Evolutionary conservation across 2,113 vertebrate species (phyloP), one percentile per base, ranked within the genome.

Genomic region (Epinephelus fuscoguttatus): DNA sequence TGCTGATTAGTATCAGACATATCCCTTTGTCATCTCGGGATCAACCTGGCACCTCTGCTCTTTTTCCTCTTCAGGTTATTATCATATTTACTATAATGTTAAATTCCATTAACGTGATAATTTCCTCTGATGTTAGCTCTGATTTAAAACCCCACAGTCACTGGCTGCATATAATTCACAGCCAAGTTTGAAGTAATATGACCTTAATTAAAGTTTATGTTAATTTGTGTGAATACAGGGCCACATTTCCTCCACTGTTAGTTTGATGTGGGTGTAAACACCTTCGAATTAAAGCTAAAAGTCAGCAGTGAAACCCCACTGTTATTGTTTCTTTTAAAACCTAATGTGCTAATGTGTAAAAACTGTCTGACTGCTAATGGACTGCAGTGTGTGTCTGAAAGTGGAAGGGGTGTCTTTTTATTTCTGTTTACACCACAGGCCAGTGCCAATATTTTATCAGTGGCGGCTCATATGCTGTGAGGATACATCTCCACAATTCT

Each of bases 381-480:
- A 74, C 68, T 61, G 78, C 62, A 4, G 56, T 45, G 55, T 70
- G 19, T 81, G 74, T 59, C 42, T 67, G 15, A 42, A 70, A 40
- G 68, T 49, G n/a, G 49, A 59, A 5, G 21, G 64, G 17, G 53
- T 57, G 61, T 30, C 42, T 61, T 75, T 33, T 57, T 30, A 52
- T 72, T 79, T 75, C 25, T 63, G 25, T 33, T 50, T 40, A 30
- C 75, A 63, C 63, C 66, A 59, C 49, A 9, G 60, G 70, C 60
- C 21, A 1, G 18, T 42, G 59, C 45, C 64, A 40, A 75, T 10
- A 66, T 59, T 84, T 83, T 66, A 73, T 84, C 73, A 70, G 33
- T 47, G n/a, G 25, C 50, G 56, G 80, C 64, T 60, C 15, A 49
- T 59, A 78, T 37, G 78, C 73, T 56, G 69, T 47, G 53, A 61